Evolutionary conservation across 2,797 vertebrate genomes (phyloP), one percentile per base, ranked within the genome.

Genomic region (Mastacembelus armatus): DNA sequence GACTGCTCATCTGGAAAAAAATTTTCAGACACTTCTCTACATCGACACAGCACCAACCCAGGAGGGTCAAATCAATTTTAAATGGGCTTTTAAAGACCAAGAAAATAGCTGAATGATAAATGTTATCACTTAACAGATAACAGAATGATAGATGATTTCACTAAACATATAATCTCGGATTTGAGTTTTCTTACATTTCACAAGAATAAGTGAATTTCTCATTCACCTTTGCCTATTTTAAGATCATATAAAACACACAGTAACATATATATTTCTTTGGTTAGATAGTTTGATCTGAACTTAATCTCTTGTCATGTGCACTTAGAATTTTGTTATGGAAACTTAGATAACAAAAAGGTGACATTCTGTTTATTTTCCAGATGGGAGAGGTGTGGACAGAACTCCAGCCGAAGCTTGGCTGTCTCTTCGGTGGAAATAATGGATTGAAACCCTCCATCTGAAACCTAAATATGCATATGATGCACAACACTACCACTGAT

Each of bases 311-410:
- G n/a, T n/a, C n/a, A n/a, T n/a, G n/a, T n/a, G n/a, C n/a, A n/a
- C n/a, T n/a, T 27, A 26, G 21, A 5, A 12, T 30, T n/a, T 39
- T 12, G 8, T 33, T 9, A 5, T 16, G 2, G 16, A 59, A 47
- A n/a, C 51, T 1, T 14, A 4, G 12, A 5, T 56, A 7, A 29
- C 47, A 11, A 29, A 14, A 59, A 22, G n/a, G 1, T 32, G 8
- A 51, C 12, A 36, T 58, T 39, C 43, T 47, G 10, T 51, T 36
- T 32, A 48, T 27, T 48, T 67, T 77, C 11, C 86, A 99, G 98
- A 99, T 99, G 97, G 96, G 96, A 64, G 94, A 94, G 42, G 96
- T 99, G 62, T 99, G 97, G 98, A 95, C 95, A 1, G 96, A 97
- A 69, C 88, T 99, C 90, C 97, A 96, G 73, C 96, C 95, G n/a